Base-by-base conservation (phyloP, 2,888 invertebrate species). In the Glyphotaelius pellucidus region DNA sequence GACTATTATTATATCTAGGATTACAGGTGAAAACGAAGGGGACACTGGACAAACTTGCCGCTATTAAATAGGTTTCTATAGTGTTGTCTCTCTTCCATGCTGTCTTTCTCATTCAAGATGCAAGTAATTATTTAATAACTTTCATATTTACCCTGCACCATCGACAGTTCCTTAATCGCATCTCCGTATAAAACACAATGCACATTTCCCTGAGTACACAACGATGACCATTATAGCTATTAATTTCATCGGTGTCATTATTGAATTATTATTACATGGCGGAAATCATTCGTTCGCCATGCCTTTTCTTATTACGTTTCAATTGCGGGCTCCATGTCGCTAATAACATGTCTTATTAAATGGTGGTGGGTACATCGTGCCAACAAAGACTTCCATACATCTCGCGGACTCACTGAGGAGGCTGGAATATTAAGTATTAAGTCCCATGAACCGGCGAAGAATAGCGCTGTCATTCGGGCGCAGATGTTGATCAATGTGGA, bases 261-360 rank as follows among this genome's bases (percentile, higher is more conserved):
- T 86, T 86, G 86, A 86, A 86, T 86, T 67, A 67, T 67, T 25
- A 67, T 67, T 86, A 86, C 42, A 42, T 7, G 86, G 35, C n/a
- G 86, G 42, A 42, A 30, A 86, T 86, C 42, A 42, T 86, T 86
- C 42, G 86, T 42, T 47, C 86, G 42, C 38, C 86, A 42, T 86
- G n/a, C 83, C 83, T 35, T 30, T 86, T 86, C 86, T 42, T 86
- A 86, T 42, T 86, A 42, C 86, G 14, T 86, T 38, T 86, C 86
- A 86, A 86, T 86, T 86, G 86, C 86, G 86, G n/a, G 38, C 42
- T 86, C 38, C 86, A 31, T 19, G 90, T 84, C 90, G 52, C 90
- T 90, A 90, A 90, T 90, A 83, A 90, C 83, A 83, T 19, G 25
- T 81, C 47, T 30, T 83, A 90, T 90, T 47, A 90, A 90, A 90